Base-by-base conservation (phyloP, 2,797 vertebrate genomes). In the Chelmon rostratus region DNA sequence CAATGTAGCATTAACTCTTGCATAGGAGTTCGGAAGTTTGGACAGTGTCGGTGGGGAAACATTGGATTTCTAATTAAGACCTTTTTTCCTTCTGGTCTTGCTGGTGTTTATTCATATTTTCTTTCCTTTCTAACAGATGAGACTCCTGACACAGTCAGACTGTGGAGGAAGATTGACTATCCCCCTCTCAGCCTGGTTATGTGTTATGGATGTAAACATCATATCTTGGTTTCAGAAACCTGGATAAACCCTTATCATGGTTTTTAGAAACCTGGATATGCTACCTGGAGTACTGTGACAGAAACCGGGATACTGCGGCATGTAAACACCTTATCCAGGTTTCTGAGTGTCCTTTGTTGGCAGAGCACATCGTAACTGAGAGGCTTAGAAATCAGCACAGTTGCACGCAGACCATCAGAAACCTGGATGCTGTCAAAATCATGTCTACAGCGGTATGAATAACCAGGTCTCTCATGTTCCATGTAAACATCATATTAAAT, bases 1-100 rank as follows among this genome's bases (percentile, higher is more conserved):
- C 85, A 85, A 50, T 82, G 71, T 71, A 62, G 64, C 44, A 61
- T 86, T 88, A 83, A 81, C 82, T 68, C 83, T 82, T 66, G n/a
- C 67, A 73, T 19, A 58, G 81, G 67, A 65, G 59, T 56, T 74
- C 2, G 13, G 49, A 74, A 50, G 6, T 85, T 49, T 49, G 56
- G 52, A n/a, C n/a, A n/a, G 57, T 28, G 37, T 68, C 62, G 61
- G 7, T 35, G 31, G 19, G 31, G 59, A 65, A 58, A 65, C 44
- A n/a, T 44, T 62, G 23, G 6, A 70, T 81, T 81, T 69, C 8
- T 63, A 12, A 65, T 58, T 47, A 57, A 52, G 49, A 62, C 70
- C 10, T 44, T 42, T 28, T 70, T 75, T 52, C 15, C 46, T 35
- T 53, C 28, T 52, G 18, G 7, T 37, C 21, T 13, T 49, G 57